phyloP scores from a whole-genome alignment of 2,113 vertebrate species.

The Barnardius zonarius region DNA sequence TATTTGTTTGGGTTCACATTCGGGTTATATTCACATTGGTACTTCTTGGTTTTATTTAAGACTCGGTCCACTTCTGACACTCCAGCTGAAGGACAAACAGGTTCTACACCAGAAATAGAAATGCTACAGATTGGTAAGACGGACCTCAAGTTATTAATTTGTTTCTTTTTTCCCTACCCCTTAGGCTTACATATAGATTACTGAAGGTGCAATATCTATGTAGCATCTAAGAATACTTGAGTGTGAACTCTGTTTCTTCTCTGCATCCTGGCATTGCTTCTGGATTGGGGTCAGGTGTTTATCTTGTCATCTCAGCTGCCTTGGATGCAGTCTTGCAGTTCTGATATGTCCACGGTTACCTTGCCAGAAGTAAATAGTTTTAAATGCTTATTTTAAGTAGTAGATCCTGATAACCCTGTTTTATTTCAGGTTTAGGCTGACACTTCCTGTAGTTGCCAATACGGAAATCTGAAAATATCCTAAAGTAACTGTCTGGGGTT shows the following conservation, averaged over 20 bases:
- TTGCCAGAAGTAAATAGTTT: background rate
- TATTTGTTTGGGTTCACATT: background rate
- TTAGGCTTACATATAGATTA: background rate
- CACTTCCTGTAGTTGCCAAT: background rate
- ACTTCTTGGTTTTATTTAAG: constrained; percentile 53
- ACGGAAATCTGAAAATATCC: background rate
- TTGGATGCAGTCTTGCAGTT: background rate
- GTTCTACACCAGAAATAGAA: constrained; percentile 14
- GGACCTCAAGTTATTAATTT: background rate
- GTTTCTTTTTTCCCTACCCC: background rate
- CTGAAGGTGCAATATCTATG: background rate
- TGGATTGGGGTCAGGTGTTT: background rate
- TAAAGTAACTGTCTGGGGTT: background rate
- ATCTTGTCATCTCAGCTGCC: background rate
- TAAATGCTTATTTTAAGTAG: background rate
- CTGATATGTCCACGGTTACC: background rate
- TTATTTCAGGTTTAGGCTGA: background rate
- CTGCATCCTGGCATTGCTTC: background rate
- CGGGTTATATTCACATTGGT: background rate
- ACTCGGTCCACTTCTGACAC: background rate
- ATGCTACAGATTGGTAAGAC: constrained; percentile 68
- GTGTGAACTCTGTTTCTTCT: background rate
- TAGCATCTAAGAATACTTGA: background rate
- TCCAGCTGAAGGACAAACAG: background rate
- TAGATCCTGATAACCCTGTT: background rate